Percentiles rank a stretch among this genome's conserved stretches.
Conservation (phyloP, 2,797 vertebrate species). For the Oreonectes daqikongensis region DNA sequence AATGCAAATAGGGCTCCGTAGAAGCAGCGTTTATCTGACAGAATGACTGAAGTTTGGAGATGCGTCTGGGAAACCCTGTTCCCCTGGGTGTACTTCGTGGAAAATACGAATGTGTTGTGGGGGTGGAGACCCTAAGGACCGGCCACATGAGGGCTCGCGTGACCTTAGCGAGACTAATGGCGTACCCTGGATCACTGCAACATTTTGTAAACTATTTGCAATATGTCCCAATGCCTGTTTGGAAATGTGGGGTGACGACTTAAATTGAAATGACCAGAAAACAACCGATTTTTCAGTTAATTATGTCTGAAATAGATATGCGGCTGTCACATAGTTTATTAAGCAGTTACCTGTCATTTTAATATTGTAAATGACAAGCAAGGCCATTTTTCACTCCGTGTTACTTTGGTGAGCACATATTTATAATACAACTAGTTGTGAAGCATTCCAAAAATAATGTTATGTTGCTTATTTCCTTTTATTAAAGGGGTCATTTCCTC, state of each 20-base stretch:
- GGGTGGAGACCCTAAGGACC: conserved; percentile 39
- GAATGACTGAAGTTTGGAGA: conserved; percentile 63
- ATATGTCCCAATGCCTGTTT: conserved; percentile 4
- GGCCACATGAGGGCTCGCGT: conserved; percentile 52
- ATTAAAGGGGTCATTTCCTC: too few relatives aligned
- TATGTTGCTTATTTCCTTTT: too few relatives aligned
- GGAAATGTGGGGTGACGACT: neutral
- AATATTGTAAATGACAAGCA: neutral
- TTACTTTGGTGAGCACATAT: conserved; percentile 20
- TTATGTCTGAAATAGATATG: conserved; percentile 19
- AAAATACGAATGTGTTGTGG: conserved; percentile 52
- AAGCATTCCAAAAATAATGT: too few relatives aligned
- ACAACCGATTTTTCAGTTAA: neutral
- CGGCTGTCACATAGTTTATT: conserved; percentile 1
- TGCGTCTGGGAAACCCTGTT: conserved; percentile 68
- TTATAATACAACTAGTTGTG: neutral
- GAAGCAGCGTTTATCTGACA: conserved; percentile 76
- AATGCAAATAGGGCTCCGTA: conserved; percentile 76
- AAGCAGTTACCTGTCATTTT: conserved; percentile 24
- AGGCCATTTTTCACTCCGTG: conserved; percentile 18
- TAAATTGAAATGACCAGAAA: conserved; percentile 15
- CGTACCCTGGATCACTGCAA: conserved; percentile 1
- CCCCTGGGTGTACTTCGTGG: conserved; percentile 51
- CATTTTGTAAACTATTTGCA: conserved; percentile 26
- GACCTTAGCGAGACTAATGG: conserved; percentile 51